phyloP scores from a whole-genome alignment of 2,888 invertebrate genomes.

The Drosophila niveifrons region DNA sequence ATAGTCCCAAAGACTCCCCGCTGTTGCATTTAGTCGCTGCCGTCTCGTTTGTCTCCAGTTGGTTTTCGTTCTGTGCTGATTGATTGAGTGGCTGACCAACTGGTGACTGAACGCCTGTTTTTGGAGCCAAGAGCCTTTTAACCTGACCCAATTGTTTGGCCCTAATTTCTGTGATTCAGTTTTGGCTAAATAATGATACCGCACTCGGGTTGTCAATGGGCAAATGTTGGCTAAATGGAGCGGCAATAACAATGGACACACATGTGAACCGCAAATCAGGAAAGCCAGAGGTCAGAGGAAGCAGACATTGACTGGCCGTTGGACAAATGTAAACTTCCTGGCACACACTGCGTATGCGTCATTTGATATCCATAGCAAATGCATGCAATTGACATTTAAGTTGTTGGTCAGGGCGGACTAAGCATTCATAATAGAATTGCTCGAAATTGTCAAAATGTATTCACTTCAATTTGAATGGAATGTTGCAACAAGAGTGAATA shows the following conservation, averaged over 20 bases:
- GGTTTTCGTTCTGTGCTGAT: slow-evolving; percentile 39
- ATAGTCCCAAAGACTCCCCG: slow-evolving; percentile 28
- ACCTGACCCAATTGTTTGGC: slow-evolving; percentile 53
- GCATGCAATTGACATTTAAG: slow-evolving; percentile 45
- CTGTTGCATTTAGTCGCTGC: not conserved
- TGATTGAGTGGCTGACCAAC: slow-evolving; percentile 63
- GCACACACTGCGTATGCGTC: slow-evolving; percentile 56
- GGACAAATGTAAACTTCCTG: slow-evolving; percentile 36
- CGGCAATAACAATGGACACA: slow-evolving; percentile 16
- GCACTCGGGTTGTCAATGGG: slow-evolving; percentile 49
- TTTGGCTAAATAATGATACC: slow-evolving; percentile 63
- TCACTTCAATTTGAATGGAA: slow-evolving; percentile 18
- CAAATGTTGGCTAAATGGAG: slow-evolving; percentile 19
- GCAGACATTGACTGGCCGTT: slow-evolving; percentile 16
- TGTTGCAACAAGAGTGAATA: slow-evolving; percentile 19
- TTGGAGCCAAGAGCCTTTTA: slow-evolving; percentile 42
- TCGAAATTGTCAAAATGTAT: slow-evolving; percentile 18
- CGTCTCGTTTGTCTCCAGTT: slow-evolving; percentile 1
- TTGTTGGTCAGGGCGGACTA: slow-evolving; percentile 13
- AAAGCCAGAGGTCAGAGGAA: not conserved
- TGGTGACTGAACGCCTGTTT: slow-evolving; percentile 36
- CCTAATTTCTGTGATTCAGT: slow-evolving; percentile 65
- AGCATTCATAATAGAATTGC: slow-evolving; percentile 25
- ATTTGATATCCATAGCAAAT: slow-evolving; percentile 52
- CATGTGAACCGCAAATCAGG: slow-evolving; percentile 20